phyloP scores from a whole-genome alignment of 2,113 vertebrate species.

The Leptocoma aspasia region DNA sequence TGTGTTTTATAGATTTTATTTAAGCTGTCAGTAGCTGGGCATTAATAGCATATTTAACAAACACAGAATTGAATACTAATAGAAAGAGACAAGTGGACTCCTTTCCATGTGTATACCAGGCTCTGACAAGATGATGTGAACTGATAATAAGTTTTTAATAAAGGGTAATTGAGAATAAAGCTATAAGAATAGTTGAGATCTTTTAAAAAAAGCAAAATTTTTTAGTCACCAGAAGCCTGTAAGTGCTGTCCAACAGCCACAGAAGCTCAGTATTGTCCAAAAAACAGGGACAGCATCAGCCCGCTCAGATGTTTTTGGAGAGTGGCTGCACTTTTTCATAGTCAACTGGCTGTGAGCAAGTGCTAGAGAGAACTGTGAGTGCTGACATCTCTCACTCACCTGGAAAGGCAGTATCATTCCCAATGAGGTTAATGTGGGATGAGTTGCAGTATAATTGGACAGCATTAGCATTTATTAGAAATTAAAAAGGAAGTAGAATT shows the following conservation, averaged over 20 bases:
- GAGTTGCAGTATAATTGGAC: neutral
- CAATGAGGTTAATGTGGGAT: neutral
- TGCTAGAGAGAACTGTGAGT: neutral
- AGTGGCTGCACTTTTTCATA: neutral
- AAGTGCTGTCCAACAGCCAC: neutral
- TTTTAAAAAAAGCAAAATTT: neutral
- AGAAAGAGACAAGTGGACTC: neutral
- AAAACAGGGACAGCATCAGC: neutral
- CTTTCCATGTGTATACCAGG: neutral
- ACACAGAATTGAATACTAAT: neutral
- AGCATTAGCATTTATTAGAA: neutral
- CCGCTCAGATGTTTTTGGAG: neutral
- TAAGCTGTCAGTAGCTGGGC: neutral
- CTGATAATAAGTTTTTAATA: neutral
- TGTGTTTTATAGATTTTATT: neutral
- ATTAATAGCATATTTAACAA: neutral
- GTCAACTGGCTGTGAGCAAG: neutral
- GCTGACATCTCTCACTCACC: neutral
- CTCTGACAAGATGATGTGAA: neutral
- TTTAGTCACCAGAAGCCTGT: neutral
- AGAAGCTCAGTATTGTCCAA: neutral
- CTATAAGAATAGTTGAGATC: neutral
- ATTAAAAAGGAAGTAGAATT: neutral
- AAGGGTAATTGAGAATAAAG: constrained; percentile 12
- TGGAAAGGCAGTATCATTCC: neutral